Evolutionary conservation across 2,888 invertebrate genomes (phyloP), one percentile per base, ranked within the genome.

Genomic region (Serripes groenlandicus): DNA sequence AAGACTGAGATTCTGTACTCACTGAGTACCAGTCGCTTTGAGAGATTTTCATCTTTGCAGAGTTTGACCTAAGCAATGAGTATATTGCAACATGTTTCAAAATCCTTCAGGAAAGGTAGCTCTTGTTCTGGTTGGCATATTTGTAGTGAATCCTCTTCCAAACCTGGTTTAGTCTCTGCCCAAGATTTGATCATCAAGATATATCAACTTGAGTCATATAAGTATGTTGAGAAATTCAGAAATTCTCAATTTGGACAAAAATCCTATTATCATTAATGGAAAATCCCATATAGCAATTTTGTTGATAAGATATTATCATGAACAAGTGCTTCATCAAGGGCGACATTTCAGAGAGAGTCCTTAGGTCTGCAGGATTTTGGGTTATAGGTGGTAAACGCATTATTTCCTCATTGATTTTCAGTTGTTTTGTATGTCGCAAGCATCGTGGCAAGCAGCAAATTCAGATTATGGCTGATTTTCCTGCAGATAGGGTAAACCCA

Each of bases 401-500:
- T 54, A 58, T 82, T 30, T 30, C 76, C 26, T 74, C 79, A 1
- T 5, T 69, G 4, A 76, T 85, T n/a, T 64, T 35, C 37, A 60
- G 58, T 1, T 81, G 85, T 75, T 34, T 78, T 21, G 34, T 18
- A 2, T 85, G 85, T 56, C 28, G 76, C 1, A 81, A 54, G 23
- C 42, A 70, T 1, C 32, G 72, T 3, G 54, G 64, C 9, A 32
- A 56, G 34, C 21, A 4, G 2, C 35, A 64, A 35, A 26, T 3
- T 1, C 78, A 78, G 66, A 62, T 42, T 3, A 87, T 87, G 84
- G 82, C 82, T 34, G 80, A 85, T 54, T 52, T 87, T 21, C 87
- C 87, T 15, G 60, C 49, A 9, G 83, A 83, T n/a, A 58, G 83
- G 7, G 23, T 87, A 1, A 42, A 4, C 0, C 81, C 79, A 28